These are phyloP conservation scores for Pelusios castaneus DNA, from an alignment of 2,113 vertebrate genomes.

Conservation along the genomic window DNA sequence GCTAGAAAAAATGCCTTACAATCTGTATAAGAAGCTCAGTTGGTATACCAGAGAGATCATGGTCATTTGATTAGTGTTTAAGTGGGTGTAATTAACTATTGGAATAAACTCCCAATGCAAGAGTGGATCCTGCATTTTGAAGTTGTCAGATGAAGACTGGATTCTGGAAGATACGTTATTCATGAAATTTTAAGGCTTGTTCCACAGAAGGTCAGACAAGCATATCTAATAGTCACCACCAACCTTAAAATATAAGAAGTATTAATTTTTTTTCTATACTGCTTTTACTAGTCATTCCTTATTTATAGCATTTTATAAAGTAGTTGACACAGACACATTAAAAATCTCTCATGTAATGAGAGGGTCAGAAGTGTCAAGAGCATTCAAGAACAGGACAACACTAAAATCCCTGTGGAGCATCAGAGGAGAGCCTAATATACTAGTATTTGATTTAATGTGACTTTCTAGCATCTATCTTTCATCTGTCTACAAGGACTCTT, in stretches of 20 bases:
- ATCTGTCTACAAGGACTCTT: background rate
- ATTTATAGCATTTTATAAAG: background rate
- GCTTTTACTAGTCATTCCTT: background rate
- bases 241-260: background rate
- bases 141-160: background rate
- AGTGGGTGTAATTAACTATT: background rate
- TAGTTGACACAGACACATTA: background rate
- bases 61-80: background rate
- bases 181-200: background rate
- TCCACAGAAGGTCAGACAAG: background rate
- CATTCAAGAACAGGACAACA: background rate
- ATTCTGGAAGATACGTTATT: background rate
- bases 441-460: background rate
- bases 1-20: background rate
- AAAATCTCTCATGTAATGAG: background rate
- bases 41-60: background rate
- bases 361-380: background rate
- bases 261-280: background rate
- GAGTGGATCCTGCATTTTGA: background rate
- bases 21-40: background rate
- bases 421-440: background rate
- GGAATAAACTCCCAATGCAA: background rate
- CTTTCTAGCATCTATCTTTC: background rate
- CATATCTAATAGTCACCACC: background rate
- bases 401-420: background rate